Conservation (phyloP, 1,140 invertebrate species). For the Aporrectodea caliginosa region DNA sequence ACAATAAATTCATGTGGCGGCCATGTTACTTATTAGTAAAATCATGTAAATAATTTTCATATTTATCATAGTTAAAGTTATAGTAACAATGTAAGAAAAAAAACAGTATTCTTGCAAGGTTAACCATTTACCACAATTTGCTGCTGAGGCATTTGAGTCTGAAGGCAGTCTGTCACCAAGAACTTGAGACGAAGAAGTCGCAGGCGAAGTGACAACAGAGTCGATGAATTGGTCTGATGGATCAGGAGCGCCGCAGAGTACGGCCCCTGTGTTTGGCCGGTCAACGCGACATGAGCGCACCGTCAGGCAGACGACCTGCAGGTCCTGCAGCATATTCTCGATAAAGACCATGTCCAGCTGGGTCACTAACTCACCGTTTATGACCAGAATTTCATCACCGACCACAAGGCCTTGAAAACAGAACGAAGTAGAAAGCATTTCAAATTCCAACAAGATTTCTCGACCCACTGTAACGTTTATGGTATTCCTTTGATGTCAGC, state of each 20-base stretch:
- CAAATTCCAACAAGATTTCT: too few species aligned
- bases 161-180: not conserved
- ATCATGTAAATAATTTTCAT: too few species aligned
- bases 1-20: too few species aligned
- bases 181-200: not conserved
- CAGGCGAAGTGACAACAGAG: not conserved
- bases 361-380: conserved; percentile 94
- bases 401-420: conserved; percentile 80
- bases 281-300: conserved; percentile 93
- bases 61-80: too few species aligned
- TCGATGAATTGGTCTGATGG: not conserved
- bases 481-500: too few species aligned
- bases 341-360: conserved; percentile 99
- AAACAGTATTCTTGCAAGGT: too few species aligned
- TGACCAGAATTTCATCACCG: conserved; percentile 96
- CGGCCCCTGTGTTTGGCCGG: conserved; percentile 67
- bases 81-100: too few species aligned
- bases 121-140: too few species aligned
- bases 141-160: not conserved
- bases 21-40: too few species aligned
- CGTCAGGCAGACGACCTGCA: conserved; percentile 88
- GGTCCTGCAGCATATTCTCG: conserved; percentile 88
- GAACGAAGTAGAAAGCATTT: too few species aligned
- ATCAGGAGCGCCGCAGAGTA: not conserved
- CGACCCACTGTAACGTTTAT: too few species aligned